These are phyloP conservation scores for Penaeus monodon DNA, from an alignment of 2,888 invertebrate species.

Conservation along the genomic window DNA sequence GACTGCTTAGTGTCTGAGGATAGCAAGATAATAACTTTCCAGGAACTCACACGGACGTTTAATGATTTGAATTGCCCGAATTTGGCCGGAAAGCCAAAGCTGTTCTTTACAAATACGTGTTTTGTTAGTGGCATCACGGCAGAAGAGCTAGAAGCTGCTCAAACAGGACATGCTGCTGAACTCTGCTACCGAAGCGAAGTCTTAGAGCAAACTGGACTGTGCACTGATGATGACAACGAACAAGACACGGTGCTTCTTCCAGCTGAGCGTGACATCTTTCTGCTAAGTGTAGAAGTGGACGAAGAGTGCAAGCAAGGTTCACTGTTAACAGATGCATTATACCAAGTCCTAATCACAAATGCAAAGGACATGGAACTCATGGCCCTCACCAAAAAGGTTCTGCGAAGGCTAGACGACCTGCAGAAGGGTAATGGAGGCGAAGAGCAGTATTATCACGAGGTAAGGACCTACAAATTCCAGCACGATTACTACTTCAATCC, in stretches of 20 bases:
- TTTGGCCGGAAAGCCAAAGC: slow-evolving; percentile 18
- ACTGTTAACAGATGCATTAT: slow-evolving; percentile 19
- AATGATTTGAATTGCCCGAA: slow-evolving; percentile 13
- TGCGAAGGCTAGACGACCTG: background rate
- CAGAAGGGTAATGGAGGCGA: background rate
- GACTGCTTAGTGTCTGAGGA: slow-evolving; percentile 20
- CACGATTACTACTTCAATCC: background rate
- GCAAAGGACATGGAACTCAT: background rate
- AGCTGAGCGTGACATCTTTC: slow-evolving; percentile 3
- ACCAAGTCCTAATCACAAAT: slow-evolving; percentile 15
- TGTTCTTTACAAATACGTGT: slow-evolving; percentile 19
- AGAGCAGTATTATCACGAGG: background rate
- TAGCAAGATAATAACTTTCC: background rate
- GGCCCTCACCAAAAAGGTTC: background rate
- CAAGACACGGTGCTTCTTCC: background rate
- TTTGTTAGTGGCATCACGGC: background rate
- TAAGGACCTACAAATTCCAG: background rate
- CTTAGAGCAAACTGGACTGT: background rate
- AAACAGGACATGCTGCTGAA: too few relatives aligned
- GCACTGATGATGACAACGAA: background rate
- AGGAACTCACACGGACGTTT: background rate
- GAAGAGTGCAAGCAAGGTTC: slow-evolving; percentile 26
- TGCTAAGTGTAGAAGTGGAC: slow-evolving; percentile 25
- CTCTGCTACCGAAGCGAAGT: background rate
- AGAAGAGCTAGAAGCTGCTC: background rate